Evolutionary conservation across 2,113 vertebrate species (phyloP), one percentile per base, ranked within the genome.

Genomic region (Plectropomus leopardus): DNA sequence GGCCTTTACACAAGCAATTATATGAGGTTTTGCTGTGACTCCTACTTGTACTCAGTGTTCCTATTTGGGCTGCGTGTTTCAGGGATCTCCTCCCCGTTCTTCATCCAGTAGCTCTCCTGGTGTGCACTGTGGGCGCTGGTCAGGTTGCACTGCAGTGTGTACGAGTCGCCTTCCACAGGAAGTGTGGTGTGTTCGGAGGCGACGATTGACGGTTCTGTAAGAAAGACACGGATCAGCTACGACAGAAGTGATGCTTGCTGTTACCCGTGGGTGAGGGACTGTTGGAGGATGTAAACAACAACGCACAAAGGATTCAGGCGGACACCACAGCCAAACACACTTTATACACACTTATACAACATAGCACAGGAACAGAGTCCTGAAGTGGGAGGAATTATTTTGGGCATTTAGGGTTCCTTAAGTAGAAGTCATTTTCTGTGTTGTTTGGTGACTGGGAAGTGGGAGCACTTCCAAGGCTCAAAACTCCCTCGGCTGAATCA

Each of bases 101-200:
- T 99, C 93, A 97, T 96, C 98, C 98, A 99, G 93, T 93, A 98
- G 92, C 96, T 98, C 77, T 93, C 88, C 15, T 61, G 5, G 76
- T 94, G 93, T 21, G 30, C 60, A 21, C 85, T 92, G 85, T 94
- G 92, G 81, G 89, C 88, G 51, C 89, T 93, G 67, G 97, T 98
- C 78, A 99, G 96, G 95, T 99, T 99, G 93, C 98, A 99, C 89
- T 98, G 97, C 89, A 99, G 92, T 3, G 82, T 93, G 87, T 98
- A 78, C 0, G 94, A 66, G 26, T 91, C 59, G 8, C 59, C 50
- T 28, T 93, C 91, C 23, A 68, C 72, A 2, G 86, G 90, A 73
- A 99, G 93, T 17, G 80, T 94, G 84, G 95, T 50, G 48, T 96
- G 95, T 34, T 96, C 97, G 0, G 97, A 97, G 84, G 95, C 88